Base-by-base conservation (phyloP, 1,140 invertebrate species). In the Nasonia vitripennis region DNA sequence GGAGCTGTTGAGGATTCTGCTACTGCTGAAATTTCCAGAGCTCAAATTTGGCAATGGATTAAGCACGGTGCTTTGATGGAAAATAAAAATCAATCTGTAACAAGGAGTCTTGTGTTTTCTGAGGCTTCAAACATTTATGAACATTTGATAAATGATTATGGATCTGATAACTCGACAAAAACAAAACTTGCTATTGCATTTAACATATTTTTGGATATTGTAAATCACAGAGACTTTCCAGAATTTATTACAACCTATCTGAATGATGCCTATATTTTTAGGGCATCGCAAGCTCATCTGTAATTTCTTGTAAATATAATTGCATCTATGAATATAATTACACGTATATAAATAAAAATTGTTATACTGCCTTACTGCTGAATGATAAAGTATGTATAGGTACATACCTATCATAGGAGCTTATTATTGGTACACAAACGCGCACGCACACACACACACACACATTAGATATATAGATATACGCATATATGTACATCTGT, bases 11-110 rank as follows among this genome's bases (percentile, higher is more conserved):
- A 97, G 89, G 96, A 97, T 91, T 96, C 96, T 0, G 96, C 96
- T 7, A 97, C 96, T 0, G 96, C 96, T 5, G 96, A 97, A 91
- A 96, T 96, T 87, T 96, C 95, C 5, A 93, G 96, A 73, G 95
- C 94, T 17, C 95, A 96, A 92, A 94, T 97, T 55, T 96, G 96
- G 96, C 96, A 97, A 90, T 96, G 96, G 95, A 95, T 96, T 81
- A 91, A 94, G 84, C 95, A 96, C 88, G 90, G 93, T 79, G 89
- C 88, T 0, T 86, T 85, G 27, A 88, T 95, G 68, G 94, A 95
- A 90, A 93, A 94, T 67, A 88, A 89, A 7, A 88, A 91, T 12
- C 82, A 90, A 81, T 85, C 86, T 27, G 92, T 95, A n/a, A 94
- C 94, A 31, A 92, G 91, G 34, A 86, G 89, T 48, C 87, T 95